Evolutionary conservation across 2,113 vertebrate genomes (phyloP).

Genomic region (Semnornis frantzii): DNA sequence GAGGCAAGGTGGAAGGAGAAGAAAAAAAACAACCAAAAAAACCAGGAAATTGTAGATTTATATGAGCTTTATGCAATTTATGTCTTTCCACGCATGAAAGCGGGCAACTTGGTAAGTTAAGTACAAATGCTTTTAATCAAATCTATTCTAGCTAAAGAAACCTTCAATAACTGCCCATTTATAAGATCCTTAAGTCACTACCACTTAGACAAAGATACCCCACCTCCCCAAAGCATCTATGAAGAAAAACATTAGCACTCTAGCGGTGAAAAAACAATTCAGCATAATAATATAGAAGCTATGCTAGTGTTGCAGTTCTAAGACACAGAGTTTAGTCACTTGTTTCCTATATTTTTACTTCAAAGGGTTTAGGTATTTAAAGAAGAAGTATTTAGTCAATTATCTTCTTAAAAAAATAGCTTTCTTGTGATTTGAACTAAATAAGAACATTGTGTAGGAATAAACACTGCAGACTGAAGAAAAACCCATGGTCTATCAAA

Average conservation of each 20-base stretch:
- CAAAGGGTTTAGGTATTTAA: background rate
- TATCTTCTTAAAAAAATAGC: background rate
- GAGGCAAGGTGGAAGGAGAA: background rate
- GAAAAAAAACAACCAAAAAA: background rate
- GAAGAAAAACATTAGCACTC: background rate
- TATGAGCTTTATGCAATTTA: background rate
- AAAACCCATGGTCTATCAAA: background rate
- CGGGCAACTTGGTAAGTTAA: background rate
- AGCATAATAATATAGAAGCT: background rate
- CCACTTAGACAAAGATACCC: background rate
- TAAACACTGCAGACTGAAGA: background rate
- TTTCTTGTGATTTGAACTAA: background rate
- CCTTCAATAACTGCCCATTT: background rate
- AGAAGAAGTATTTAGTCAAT: background rate
- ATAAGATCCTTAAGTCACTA: background rate
- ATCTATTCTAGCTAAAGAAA: background rate
- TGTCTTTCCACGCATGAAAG: background rate
- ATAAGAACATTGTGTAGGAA: background rate
- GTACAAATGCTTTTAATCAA: background rate
- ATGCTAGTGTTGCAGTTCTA: background rate
- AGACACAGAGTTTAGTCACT: background rate
- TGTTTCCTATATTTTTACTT: background rate
- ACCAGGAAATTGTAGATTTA: background rate
- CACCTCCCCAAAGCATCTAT: background rate
- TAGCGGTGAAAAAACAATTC: background rate